Evolutionary conservation across 1,140 invertebrate species (phyloP).

Genomic region (Coenobita brevimanus): DNA sequence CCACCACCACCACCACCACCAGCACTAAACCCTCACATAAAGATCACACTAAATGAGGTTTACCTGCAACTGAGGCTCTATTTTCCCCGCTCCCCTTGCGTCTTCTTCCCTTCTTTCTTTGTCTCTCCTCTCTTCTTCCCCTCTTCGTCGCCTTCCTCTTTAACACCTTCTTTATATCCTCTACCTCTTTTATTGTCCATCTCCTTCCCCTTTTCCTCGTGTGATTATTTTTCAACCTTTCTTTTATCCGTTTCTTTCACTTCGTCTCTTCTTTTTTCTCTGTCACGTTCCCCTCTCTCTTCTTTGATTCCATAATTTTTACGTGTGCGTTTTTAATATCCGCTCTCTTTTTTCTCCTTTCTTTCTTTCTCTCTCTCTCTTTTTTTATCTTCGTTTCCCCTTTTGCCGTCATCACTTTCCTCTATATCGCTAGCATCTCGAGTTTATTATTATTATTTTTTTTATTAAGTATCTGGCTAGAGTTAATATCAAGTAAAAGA

Average conservation of each 20-base stretch:
- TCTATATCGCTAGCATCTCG: too few relatives aligned
- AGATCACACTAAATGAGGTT: neutral
- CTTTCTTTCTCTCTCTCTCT: neutral
- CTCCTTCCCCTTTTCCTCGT: neutral
- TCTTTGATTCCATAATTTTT: neutral
- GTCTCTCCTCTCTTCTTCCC: neutral
- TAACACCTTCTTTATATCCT: neutral
- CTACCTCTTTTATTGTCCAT: neutral
- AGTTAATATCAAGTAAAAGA: too few relatives aligned
- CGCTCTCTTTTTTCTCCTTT: neutral
- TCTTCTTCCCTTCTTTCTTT: neutral
- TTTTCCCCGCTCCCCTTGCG: neutral
- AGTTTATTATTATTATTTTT: too few relatives aligned
- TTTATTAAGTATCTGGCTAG: too few relatives aligned
- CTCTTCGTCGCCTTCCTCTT: neutral
- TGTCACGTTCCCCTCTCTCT: too few relatives aligned
- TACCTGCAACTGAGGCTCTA: neutral
- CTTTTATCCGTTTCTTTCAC: neutral
- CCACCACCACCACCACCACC: too few relatives aligned
- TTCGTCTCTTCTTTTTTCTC: neutral
- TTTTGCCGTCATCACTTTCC: neutral
- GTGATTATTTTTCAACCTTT: neutral
- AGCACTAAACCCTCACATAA: too few relatives aligned
- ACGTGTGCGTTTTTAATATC: neutral
- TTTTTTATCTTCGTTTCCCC: neutral